Evolutionary conservation across 1,140 invertebrate genomes (phyloP), one percentile per base, ranked within the genome.

Genomic region (Pogonomyrmex barbatus): DNA sequence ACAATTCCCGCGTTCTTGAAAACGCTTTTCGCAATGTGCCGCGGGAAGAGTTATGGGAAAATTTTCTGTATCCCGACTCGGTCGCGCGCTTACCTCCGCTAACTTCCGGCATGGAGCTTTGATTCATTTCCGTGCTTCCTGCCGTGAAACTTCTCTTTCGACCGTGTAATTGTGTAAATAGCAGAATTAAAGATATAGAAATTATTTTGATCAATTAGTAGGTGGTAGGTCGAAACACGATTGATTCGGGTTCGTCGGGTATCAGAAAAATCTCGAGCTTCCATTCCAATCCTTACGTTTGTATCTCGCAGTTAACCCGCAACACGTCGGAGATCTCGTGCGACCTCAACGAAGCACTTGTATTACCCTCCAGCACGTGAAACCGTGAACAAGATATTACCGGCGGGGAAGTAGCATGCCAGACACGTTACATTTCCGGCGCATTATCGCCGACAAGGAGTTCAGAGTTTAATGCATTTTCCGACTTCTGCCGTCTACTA

Each of bases 1-100:
- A 89, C 78, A 89, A 89, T 89, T 89, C 85, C 62, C 76, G 58
- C 45, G 76, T 65, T 89, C 87, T 86, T 86, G 67, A 50, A 58
- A 81, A 56, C 63, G 76, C 63, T 81, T 70, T 36, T 68, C 70
- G 62, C 68, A 60, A 75, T 83, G 79, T 62, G 68, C 79, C 24
- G 39, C 67, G 70, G 42, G 79, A 75, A 83, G 79, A 83, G 79
- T 83, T 83, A 83, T 75, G 79, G 79, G 54, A 39, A 62, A 75
- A 83, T 83, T 73, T 83, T 83, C 79, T 50, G 67, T 62, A 75
- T 75, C 79, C 79, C 54, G 42, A 73, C 67, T 73, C 67, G 67
- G 79, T 82, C 67, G 79, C 79, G 68, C 54, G 39, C 67, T 82
- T 39, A 82, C 67, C 42, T 73, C 39, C 52, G 68, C 54, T 30